Base-by-base conservation (phyloP, 2,888 invertebrate genomes). In the Mythimna impura region DNA sequence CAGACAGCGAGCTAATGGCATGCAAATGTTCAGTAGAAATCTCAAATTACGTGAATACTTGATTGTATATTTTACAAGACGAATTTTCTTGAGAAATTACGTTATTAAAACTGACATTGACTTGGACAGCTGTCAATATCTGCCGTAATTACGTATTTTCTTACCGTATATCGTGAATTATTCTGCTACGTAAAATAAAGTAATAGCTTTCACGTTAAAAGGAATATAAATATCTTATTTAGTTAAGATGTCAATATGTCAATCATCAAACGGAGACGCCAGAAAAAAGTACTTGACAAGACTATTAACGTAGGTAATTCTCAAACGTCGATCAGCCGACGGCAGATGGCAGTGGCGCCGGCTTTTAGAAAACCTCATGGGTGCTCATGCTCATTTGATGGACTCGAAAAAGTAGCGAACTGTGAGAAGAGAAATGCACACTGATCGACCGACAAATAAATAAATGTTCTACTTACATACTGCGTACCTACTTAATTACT, bases 21-120 rank as follows among this genome's bases (percentile, higher is more conserved):
- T 78, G 81, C 66, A 72, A 83, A 86, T 78, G 17, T 68, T 10
- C 20, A 36, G 60, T 43, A 54, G 20, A 40, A 50, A 60, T 78
- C 61, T 54, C 36, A 61, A 66, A 73, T 68, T 43, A 63, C 54
- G 71, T 82, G 43, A 71, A 78, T 64, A 60, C 25, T 25, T 47
- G 25, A 77, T 78, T 77, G 78, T 77, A 50, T 82, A 77, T 64
- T 81, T 75, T 30, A 55, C 17, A 14, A 54, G 2, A 54, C 25
- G 52, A 0, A 34, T 78, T 66, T 72, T 36, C 34, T 54, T 30
- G 5, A 20, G 25, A 25, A 34, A 52, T n/a, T 34, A 25, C 25
- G 14, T 36, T 22, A 52, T 69, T 36, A 57, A 10, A 36, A 69
- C 47, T 57, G 47, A 10, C 58, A 22, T 7, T 7, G 47, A 47